A percentile compares a stretch with the other conserved stretches of the same genome.
Conservation (phyloP, 2,888 invertebrate species). For the Drosophila atroscutellata region DNA sequence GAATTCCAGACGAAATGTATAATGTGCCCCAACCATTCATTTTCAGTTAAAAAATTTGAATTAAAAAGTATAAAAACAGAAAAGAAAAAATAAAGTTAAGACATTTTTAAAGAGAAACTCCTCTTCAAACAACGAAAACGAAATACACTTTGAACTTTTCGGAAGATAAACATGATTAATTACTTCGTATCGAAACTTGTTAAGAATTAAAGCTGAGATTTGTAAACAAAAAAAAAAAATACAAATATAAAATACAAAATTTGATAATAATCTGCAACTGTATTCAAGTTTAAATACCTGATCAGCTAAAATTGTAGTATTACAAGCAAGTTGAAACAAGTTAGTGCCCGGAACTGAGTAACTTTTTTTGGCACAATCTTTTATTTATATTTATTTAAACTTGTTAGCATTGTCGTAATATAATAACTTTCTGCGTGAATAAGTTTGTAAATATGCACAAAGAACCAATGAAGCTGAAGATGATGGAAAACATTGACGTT, state of each 20-base stretch:
- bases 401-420: conserved; percentile 18
- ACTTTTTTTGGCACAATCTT: not conserved
- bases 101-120: conserved; percentile 10
- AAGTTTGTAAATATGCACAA: conserved; percentile 34
- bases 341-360: not conserved
- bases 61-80: conserved; percentile 19
- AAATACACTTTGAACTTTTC: conserved; percentile 28
- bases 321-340: not conserved
- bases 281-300: not conserved
- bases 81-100: conserved; percentile 18
- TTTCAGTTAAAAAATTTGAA: conserved; percentile 35
- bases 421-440: conserved; percentile 19
- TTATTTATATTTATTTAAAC: conserved; percentile 1
- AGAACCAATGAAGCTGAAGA: conserved; percentile 24
- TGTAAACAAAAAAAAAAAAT: not conserved
- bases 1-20: conserved; percentile 15
- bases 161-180: not conserved
- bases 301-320: not conserved
- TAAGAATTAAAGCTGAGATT: not conserved
- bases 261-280: not conserved
- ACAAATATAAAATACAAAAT: not conserved
- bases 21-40: conserved; percentile 30
- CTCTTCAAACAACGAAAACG: not conserved
- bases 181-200: not conserved
- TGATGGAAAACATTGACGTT: conserved; percentile 26